Conservation (phyloP, 2,888 invertebrate genomes). For the Leucophenga montana region DNA sequence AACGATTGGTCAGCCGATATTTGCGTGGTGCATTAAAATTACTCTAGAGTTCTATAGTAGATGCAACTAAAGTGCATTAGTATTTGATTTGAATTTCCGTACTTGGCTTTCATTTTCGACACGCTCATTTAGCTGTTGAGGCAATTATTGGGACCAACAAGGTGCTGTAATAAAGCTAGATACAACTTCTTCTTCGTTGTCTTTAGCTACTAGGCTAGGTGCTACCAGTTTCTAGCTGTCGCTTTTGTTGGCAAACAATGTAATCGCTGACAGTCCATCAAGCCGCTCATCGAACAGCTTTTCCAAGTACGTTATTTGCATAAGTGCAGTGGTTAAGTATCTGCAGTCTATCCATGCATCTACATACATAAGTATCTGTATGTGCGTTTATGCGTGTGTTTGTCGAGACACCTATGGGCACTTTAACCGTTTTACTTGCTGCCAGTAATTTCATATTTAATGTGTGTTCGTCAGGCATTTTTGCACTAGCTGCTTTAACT, state of each 20-base stretch:
- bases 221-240: too few species aligned
- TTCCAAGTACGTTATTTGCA: constrained; percentile 8
- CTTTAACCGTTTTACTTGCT: background rate
- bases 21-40: background rate
- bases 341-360: too few species aligned
- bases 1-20: background rate
- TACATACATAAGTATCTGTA: too few species aligned
- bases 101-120: constrained; percentile 20
- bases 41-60: background rate
- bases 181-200: background rate
- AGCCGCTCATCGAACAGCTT: background rate
- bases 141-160: constrained; percentile 71
- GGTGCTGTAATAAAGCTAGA: constrained; percentile 64
- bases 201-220: too few species aligned
- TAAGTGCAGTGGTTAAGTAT: background rate
- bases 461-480: background rate
- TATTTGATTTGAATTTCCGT: constrained; percentile 71
- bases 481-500: background rate
- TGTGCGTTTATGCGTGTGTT: too few species aligned
- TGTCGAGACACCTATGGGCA: too few species aligned
- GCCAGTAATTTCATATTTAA: background rate
- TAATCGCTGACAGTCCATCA: constrained; percentile 28
- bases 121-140: constrained; percentile 65
- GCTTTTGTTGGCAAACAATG: background rate
- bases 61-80: constrained; percentile 52